phyloP scores from a whole-genome alignment of 2,888 invertebrate species.

The Caenorhabditis sinica region DNA sequence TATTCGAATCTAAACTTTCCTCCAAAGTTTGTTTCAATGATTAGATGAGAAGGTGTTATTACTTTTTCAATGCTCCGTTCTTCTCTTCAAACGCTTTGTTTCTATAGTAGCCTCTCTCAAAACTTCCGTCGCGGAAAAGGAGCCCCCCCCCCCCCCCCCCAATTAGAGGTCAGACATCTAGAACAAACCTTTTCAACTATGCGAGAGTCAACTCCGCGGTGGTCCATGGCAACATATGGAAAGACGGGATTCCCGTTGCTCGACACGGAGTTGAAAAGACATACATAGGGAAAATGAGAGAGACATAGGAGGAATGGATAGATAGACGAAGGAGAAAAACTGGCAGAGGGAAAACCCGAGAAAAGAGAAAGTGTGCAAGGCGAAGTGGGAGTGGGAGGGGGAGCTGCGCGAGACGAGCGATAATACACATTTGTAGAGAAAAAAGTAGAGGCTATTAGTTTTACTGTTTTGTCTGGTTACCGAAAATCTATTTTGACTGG shows the following conservation, averaged over 20 bases:
- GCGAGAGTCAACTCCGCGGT: too few species aligned
- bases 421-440: slow-evolving; percentile 53
- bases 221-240: slow-evolving; percentile 26
- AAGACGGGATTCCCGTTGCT: neutral
- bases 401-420: slow-evolving; percentile 43
- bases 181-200: neutral
- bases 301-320: slow-evolving; percentile 1
- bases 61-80: too few species aligned
- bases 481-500: neutral
- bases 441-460: slow-evolving; percentile 12
- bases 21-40: too few species aligned
- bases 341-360: slow-evolving; percentile 6
- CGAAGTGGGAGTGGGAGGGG: slow-evolving; percentile 11
- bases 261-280: neutral
- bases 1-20: too few species aligned
- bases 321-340: neutral
- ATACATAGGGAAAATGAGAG: neutral
- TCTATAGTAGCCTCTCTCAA: neutral
- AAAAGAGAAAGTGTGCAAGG: slow-evolving; percentile 18
- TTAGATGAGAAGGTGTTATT: too few species aligned
- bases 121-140: neutral
- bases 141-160: too few species aligned
- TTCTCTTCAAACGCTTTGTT: too few species aligned
- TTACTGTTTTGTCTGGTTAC: slow-evolving; percentile 10
- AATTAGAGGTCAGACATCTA: neutral